Evolutionary conservation across 1,140 invertebrate species (phyloP).

Genomic region (Cepaea nemoralis): DNA sequence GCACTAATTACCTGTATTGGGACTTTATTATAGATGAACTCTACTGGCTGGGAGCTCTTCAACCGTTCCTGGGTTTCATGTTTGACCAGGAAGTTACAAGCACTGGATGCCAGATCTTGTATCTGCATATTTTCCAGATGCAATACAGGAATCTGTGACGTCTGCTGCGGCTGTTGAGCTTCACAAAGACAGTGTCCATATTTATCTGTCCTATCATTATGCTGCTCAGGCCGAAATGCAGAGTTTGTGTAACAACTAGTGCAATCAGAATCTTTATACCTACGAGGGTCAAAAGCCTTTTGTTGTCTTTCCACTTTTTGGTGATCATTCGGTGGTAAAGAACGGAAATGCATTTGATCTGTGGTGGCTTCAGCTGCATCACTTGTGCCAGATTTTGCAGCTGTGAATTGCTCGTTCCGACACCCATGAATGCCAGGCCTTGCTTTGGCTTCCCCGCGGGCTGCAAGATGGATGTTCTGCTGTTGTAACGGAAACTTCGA

Average conservation of each 20-base stretch:
- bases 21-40: too few species aligned
- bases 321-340: too few species aligned
- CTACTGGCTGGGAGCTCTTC: slow-evolving; percentile 4
- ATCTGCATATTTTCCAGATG: slow-evolving; percentile 1
- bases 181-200: too few species aligned
- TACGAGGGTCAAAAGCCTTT: not conserved
- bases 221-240: too few species aligned
- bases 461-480: too few species aligned
- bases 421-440: not conserved
- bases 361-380: not conserved
- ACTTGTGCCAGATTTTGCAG: not conserved
- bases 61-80: not conserved
- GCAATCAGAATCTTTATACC: not conserved
- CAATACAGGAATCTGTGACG: not conserved
- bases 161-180: not conserved
- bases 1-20: too few species aligned
- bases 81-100: slow-evolving; percentile 36
- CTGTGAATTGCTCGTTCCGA: not conserved
- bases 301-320: not conserved
- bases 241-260: too few species aligned
- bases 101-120: slow-evolving; percentile 33
- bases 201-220: too few species aligned
- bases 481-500: too few species aligned
- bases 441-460: not conserved
- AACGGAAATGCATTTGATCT: not conserved